A percentile compares a stretch with the other conserved stretches of the same genome.
Evolutionary conservation across 2,888 invertebrate species (phyloP).

Genomic region (Acanthosepion esculentum): DNA sequence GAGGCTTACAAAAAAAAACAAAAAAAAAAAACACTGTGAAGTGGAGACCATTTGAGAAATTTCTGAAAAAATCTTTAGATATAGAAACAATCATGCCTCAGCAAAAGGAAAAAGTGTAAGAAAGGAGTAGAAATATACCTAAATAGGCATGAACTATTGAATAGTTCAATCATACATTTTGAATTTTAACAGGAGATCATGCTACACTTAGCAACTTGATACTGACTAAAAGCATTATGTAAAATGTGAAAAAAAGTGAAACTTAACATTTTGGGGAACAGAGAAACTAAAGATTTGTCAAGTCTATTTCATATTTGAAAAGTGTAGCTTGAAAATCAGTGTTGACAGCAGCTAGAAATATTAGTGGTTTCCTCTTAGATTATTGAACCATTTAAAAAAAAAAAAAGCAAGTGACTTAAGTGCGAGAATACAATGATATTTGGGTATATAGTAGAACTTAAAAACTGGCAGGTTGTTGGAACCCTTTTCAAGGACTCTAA

Average conservation of each 20-base stretch:
- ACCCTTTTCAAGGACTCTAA: neutral
- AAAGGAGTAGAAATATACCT: neutral
- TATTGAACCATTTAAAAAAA: neutral
- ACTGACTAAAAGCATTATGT: neutral
- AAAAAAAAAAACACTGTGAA: neutral
- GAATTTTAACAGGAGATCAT: constrained; percentile 7
- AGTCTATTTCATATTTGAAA: neutral
- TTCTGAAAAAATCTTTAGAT: neutral
- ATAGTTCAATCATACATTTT: neutral
- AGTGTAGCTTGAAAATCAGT: neutral
- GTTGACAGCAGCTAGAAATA: neutral
- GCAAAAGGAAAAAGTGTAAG: neutral
- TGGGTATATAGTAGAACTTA: neutral
- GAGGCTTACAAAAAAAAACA: neutral
- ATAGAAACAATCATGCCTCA: neutral
- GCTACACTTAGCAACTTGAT: neutral
- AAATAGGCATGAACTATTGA: neutral
- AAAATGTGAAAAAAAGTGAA: neutral
- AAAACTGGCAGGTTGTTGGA: too few relatives aligned
- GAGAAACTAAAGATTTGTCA: neutral
- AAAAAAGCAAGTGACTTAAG: neutral
- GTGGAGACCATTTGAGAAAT: neutral
- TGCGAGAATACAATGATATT: neutral
- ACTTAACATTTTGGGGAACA: neutral
- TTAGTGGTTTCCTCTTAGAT: neutral